Conservation (phyloP, 2,888 invertebrate genomes). For the Patella pellucida region DNA sequence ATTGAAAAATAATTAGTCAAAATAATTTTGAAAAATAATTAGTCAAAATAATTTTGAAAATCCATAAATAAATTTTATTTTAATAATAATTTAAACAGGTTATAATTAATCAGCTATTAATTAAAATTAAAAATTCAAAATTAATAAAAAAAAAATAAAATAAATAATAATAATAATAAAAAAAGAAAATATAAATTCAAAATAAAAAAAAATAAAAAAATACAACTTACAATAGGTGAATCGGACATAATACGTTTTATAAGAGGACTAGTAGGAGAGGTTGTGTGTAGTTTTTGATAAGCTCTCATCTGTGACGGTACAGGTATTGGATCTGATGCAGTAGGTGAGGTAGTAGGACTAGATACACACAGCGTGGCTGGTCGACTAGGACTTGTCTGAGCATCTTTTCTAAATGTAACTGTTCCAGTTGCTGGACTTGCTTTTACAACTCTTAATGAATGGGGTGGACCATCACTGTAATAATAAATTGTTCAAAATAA, state of each 20-base stretch:
- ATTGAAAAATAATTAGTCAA: too few species aligned
- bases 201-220: too few species aligned
- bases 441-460: conserved; percentile 42
- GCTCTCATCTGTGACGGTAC: conserved; percentile 79
- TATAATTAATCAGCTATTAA: too few species aligned
- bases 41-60: too few species aligned
- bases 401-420: conserved; percentile 49
- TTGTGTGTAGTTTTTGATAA: conserved; percentile 72
- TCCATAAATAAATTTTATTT: too few species aligned
- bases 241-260: conserved; percentile 25
- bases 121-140: too few species aligned
- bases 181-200: too few species aligned
- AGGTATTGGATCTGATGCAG: conserved; percentile 80
- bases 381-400: conserved; percentile 45
- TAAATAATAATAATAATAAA: too few species aligned
- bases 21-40: too few species aligned
- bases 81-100: too few species aligned
- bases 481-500: neutral
- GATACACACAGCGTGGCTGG: conserved; percentile 53
- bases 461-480: conserved; percentile 36
- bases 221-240: conserved; percentile 20
- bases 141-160: too few species aligned
- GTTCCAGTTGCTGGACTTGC: conserved; percentile 44
- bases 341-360: conserved; percentile 39
- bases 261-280: conserved; percentile 40